Base-by-base conservation (phyloP, 1,140 invertebrate genomes). In the Mamestra configurata region DNA sequence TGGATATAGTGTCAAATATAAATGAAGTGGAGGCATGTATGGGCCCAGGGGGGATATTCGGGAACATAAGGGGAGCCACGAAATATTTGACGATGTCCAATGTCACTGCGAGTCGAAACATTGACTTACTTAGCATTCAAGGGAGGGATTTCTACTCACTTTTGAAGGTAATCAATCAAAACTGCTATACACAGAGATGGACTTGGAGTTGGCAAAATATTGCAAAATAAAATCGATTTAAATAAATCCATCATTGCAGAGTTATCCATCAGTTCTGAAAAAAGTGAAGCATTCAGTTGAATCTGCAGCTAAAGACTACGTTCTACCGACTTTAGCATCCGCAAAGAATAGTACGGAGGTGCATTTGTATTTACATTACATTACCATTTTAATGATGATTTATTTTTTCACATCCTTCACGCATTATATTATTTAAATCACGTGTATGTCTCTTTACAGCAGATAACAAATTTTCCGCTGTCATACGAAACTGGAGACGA, bases 11-110 rank as follows among this genome's bases (percentile, higher is more conserved):
- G 27, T 89, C 89, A 15, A 90, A 91, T 64, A 83, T 79, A 37
- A 94, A 93, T 71, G 93, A 94, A 87, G 89, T 94, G 8, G 92
- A 93, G 78, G 90, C 91, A 0, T 94, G 93, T 76, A 94, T 94
- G 93, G 93, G 93, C 0, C 92, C 93, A 4, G 93, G 93, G 13
- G 93, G 92, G 10, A 94, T 94, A 82, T 94, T 94, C 37, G 93
- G 93, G 3, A 94, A 94, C 73, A 94, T 94, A 70, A 84, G 87
- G 55, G 93, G 93, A 6, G 87, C 88, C 0, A 64, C 81, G 0
- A 90, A 82, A 82, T 94, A 93, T 72, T 71, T 91, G 43, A 93
- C 92, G 0, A 86, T 87, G 80, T 94, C 93, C 2, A 93, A 93
- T 81, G 82, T 93, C 2, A 72, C 90, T 0, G 93, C 92, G 11